phyloP scores from a whole-genome alignment of 2,113 vertebrate species.

The Prionailurus bengalensis region DNA sequence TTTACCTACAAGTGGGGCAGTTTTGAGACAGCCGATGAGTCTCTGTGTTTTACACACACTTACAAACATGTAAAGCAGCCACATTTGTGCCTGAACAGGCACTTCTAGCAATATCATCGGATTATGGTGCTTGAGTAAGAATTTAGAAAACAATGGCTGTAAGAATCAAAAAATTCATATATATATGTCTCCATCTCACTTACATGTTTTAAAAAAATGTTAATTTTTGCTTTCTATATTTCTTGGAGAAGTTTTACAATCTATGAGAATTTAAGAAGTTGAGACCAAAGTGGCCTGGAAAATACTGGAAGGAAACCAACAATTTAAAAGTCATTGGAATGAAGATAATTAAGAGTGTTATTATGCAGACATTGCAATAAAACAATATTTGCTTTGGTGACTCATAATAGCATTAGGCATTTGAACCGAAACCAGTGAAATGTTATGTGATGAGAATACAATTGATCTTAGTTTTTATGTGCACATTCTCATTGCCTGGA shows the following conservation, averaged over 20 bases:
- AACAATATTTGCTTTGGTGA: constrained; percentile 76
- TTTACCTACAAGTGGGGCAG: not conserved
- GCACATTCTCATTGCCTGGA: constrained; percentile 56
- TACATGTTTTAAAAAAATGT: not conserved
- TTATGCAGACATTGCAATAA: constrained; percentile 60
- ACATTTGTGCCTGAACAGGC: not conserved
- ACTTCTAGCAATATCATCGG: not conserved
- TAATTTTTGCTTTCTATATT: not conserved
- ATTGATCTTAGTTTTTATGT: constrained; percentile 82
- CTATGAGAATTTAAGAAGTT: constrained; percentile 23
- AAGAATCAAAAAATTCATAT: not conserved
- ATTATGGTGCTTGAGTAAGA: not conserved
- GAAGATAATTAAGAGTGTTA: constrained; percentile 71
- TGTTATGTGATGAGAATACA: constrained; percentile 76
- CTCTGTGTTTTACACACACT: not conserved
- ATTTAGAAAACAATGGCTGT: not conserved
- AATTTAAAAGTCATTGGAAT: constrained; percentile 63
- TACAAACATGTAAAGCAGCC: not conserved
- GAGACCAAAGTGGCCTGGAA: constrained; percentile 1
- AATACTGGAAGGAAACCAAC: constrained; percentile 27
- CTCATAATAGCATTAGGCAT: constrained; percentile 66
- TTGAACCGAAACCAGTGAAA: constrained; percentile 79
- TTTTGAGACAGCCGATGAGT: not conserved
- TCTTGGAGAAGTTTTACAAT: not conserved
- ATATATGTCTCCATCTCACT: not conserved